phyloP scores from a whole-genome alignment of 2,797 vertebrate species.

The Bradypus variegatus region DNA sequence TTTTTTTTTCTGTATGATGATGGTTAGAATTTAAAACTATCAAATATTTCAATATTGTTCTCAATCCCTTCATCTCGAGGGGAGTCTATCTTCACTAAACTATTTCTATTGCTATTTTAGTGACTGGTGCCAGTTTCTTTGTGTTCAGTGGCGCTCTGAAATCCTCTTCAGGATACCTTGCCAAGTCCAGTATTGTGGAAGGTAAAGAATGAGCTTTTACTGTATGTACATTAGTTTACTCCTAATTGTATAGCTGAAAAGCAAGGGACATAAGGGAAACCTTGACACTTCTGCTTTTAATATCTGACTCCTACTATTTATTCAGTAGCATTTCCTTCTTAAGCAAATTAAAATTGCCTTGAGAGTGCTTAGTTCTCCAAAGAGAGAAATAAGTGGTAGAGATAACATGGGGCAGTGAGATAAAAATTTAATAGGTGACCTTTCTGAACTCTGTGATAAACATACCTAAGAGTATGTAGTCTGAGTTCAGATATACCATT shows the following conservation, averaged over 20 bases:
- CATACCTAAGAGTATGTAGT: not conserved
- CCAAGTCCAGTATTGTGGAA: conserved; percentile 99
- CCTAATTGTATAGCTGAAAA: conserved; percentile 13
- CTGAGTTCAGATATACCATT: not conserved
- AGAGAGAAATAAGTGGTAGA: not conserved
- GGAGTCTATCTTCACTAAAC: conserved; percentile 28
- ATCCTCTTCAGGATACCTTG: conserved; percentile 92
- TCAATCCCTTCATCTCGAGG: not conserved
- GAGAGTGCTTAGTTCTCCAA: not conserved
- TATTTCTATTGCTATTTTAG: conserved; percentile 74
- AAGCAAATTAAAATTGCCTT: not conserved
- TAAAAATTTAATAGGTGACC: not conserved
- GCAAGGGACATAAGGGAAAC: not conserved
- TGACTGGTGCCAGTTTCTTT: conserved; percentile 98
- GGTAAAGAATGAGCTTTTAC: conserved; percentile 77
- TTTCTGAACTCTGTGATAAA: not conserved
- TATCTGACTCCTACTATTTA: not conserved
- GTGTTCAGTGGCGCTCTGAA: conserved; percentile 99
- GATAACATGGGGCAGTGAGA: not conserved
- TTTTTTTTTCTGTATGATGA: conserved; percentile 5
- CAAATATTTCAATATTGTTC: conserved; percentile 2
- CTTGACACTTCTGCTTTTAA: not conserved
- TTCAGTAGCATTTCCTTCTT: not conserved
- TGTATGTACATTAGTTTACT: not conserved
- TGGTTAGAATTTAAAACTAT: not conserved